Conservation (phyloP, 2,888 invertebrate genomes). For the Syrista parreyssii region DNA sequence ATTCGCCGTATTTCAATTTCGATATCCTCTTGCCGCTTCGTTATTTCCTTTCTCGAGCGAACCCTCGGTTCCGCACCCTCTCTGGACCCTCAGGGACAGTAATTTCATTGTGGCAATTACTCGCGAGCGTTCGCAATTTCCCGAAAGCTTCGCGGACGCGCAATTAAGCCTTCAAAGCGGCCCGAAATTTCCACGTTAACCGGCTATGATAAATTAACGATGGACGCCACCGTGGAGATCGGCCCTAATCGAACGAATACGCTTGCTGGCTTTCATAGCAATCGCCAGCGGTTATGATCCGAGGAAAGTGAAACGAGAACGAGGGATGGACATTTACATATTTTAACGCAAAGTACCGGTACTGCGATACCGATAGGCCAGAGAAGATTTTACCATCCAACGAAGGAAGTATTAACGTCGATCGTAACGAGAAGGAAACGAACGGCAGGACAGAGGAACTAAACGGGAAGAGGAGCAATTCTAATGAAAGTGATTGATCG, state of each 20-base stretch:
- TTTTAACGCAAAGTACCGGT: neutral
- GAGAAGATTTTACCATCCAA: neutral
- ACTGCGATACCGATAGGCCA: neutral
- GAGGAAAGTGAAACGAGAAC: neutral
- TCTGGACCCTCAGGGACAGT: neutral
- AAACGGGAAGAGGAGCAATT: neutral
- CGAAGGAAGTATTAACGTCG: neutral
- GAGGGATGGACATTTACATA: neutral
- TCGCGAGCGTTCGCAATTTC: neutral
- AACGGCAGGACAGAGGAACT: neutral
- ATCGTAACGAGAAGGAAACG: neutral
- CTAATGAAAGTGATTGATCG: neutral
- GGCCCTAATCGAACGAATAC: neutral
- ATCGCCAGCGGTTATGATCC: neutral
- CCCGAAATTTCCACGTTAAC: neutral
- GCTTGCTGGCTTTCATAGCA: neutral
- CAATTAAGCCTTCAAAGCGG: neutral
- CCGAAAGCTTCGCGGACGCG: neutral
- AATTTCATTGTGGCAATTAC: neutral
- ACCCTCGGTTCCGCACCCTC: neutral
- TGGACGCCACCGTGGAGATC: neutral
- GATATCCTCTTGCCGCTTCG: neutral
- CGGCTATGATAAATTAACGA: neutral
- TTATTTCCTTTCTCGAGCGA: neutral
- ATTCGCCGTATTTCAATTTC: neutral